Percentiles rank a stretch among this genome's conserved stretches.
Evolutionary conservation across 1,140 invertebrate species (phyloP).

Genomic region (Centruroides vittatus): DNA sequence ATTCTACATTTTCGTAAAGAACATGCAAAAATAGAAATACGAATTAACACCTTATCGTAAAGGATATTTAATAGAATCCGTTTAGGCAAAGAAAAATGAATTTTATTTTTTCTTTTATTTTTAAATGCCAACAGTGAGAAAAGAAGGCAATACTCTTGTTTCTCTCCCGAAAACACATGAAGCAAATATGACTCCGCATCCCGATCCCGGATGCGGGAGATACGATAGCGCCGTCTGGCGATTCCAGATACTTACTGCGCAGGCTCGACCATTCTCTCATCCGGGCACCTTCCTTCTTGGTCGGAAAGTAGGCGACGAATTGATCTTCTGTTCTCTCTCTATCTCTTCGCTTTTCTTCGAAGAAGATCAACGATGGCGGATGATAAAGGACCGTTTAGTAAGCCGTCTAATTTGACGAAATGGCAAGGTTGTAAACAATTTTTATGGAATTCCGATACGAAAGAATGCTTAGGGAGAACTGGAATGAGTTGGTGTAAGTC

Average conservation of each 20-base stretch:
- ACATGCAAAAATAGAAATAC: too few relatives aligned
- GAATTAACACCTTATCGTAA: too few relatives aligned
- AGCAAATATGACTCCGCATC: too few relatives aligned
- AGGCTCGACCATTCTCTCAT: slow-evolving; percentile 1
- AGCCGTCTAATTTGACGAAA: slow-evolving; percentile 29
- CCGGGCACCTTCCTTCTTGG: slow-evolving; percentile 4
- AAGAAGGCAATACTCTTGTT: too few relatives aligned
- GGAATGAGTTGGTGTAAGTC: slow-evolving; percentile 80
- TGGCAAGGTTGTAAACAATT: slow-evolving; percentile 72
- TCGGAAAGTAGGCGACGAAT: slow-evolving; percentile 2
- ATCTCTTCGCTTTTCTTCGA: background rate
- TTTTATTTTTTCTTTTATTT: too few relatives aligned
- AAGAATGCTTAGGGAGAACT: slow-evolving; percentile 71
- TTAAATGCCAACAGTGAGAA: too few relatives aligned
- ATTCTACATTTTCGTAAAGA: too few relatives aligned
- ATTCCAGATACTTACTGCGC: slow-evolving; percentile 1
- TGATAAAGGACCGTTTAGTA: slow-evolving; percentile 10
- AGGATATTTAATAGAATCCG: too few relatives aligned
- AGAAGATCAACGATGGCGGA: slow-evolving; percentile 6
- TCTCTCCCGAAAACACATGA: too few relatives aligned
- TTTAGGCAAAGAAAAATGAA: too few relatives aligned
- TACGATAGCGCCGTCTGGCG: background rate
- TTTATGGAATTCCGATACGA: slow-evolving; percentile 74
- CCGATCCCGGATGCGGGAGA: too few relatives aligned
- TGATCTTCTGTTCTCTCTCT: slow-evolving; percentile 2